Percentiles rank a stretch among this genome's conserved stretches.
Evolutionary conservation across 2,113 vertebrate genomes (phyloP).

Genomic region (Thamnaconus septentrionalis): DNA sequence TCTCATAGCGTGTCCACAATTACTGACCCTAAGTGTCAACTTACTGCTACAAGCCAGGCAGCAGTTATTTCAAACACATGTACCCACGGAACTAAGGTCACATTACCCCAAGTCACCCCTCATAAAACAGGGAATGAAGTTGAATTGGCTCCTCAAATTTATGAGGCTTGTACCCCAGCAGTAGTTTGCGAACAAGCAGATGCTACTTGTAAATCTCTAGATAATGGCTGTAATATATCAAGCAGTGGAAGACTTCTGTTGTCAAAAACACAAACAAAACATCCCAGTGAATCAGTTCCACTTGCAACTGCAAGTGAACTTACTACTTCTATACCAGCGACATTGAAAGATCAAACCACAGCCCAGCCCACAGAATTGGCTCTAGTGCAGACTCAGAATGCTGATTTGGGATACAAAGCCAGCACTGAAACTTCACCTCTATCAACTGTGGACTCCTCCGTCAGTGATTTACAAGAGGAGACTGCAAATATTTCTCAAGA

Average conservation of each 20-base stretch:
- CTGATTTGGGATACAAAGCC: too few species aligned
- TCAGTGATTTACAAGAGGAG: not conserved
- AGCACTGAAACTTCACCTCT: too few species aligned
- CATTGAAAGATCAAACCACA: conserved; percentile 8
- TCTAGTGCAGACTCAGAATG: not conserved
- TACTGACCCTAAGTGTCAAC: not conserved
- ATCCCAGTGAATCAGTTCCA: conserved; percentile 6
- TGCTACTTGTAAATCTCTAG: conserved; percentile 1
- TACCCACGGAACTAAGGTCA: too few species aligned
- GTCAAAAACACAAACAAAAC: conserved; percentile 2
- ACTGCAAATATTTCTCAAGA: conserved; percentile 8
- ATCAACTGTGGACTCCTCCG: not conserved
- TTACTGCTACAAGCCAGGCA: conserved; percentile 2
- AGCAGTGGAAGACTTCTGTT: not conserved
- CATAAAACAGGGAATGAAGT: not conserved
- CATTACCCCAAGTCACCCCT: too few species aligned
- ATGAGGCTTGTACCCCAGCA: not conserved
- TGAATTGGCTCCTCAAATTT: not conserved
- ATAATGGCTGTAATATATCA: not conserved
- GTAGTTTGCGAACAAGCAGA: not conserved
- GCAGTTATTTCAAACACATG: not conserved
- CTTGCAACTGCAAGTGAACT: conserved; percentile 1
- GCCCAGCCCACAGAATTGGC: not conserved
- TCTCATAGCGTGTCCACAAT: conserved; percentile 6
- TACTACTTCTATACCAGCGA: not conserved